phyloP scores from a whole-genome alignment of 2,888 invertebrate species.

The Zaprionus obscuricornis region DNA sequence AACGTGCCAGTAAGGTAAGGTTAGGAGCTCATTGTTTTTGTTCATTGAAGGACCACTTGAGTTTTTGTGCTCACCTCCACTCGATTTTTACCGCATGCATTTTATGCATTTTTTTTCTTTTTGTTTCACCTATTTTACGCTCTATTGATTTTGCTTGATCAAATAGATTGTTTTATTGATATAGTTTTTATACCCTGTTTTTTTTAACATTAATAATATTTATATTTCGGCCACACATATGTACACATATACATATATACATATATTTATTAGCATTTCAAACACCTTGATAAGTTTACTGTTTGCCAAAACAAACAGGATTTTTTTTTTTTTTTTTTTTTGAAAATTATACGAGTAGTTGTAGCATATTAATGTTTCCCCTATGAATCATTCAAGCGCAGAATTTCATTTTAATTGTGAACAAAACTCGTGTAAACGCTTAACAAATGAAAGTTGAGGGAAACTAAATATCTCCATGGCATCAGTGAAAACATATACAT shows the following conservation, averaged over 20 bases:
- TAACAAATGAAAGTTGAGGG: constrained; percentile 71
- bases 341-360: too few species aligned
- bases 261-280: too few species aligned
- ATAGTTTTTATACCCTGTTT: constrained; percentile 5
- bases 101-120: constrained; percentile 41
- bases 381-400: constrained; percentile 57
- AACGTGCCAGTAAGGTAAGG: too few species aligned
- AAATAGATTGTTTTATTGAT: constrained; percentile 62
- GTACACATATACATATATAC: too few species aligned
- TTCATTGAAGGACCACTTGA: constrained; percentile 54
- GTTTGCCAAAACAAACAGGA: constrained; percentile 17
- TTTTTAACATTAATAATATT: constrained; percentile 1
- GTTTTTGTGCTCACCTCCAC: constrained; percentile 17
- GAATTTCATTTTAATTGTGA: constrained; percentile 77
- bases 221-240: constrained; percentile 18
- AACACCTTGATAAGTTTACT: too few species aligned
- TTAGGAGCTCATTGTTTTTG: constrained; percentile 30
- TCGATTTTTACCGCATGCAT: constrained; percentile 68
- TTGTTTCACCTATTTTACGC: constrained; percentile 42
- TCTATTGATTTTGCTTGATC: constrained; percentile 43
- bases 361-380: too few species aligned
- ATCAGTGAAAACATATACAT: constrained; percentile 5
- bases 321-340: too few species aligned
- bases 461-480: constrained; percentile 30
- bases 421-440: constrained; percentile 70